Percentiles rank a stretch among this genome's conserved stretches.
Conservation (phyloP, 1,140 invertebrate species). For the Bicyclus anynana region DNA sequence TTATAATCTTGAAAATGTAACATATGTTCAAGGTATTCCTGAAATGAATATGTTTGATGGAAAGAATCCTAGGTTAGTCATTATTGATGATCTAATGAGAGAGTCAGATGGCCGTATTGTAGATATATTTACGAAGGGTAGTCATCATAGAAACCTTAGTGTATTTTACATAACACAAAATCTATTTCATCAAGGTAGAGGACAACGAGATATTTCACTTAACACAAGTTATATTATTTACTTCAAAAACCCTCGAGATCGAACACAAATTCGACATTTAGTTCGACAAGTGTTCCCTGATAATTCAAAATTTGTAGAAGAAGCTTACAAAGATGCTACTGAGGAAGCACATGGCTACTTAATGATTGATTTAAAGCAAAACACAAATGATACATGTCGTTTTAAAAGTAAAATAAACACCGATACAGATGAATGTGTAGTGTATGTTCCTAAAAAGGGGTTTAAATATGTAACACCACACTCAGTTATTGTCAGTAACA, state of each 20-base stretch:
- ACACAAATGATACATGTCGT: slow-evolving; percentile 37
- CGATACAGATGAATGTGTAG: background rate
- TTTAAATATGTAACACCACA: slow-evolving; percentile 21
- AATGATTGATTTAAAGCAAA: slow-evolving; percentile 48
- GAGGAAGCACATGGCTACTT: slow-evolving; percentile 46
- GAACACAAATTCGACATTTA: slow-evolving; percentile 48
- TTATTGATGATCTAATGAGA: slow-evolving; percentile 64
- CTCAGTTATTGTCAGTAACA: background rate
- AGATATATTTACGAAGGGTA: too few species aligned
- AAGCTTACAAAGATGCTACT: slow-evolving; percentile 37
- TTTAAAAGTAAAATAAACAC: slow-evolving; percentile 32
- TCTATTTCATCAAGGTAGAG: slow-evolving; percentile 58
- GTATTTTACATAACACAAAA: slow-evolving; percentile 68
- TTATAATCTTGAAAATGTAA: slow-evolving; percentile 30
- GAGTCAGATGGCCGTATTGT: slow-evolving; percentile 48
- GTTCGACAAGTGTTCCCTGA: slow-evolving; percentile 44
- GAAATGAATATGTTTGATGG: slow-evolving; percentile 41
- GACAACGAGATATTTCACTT: slow-evolving; percentile 51
- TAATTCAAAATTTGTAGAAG: slow-evolving; percentile 53
- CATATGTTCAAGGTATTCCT: slow-evolving; percentile 40
- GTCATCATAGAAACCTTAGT: slow-evolving; percentile 60
- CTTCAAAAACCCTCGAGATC: slow-evolving; percentile 66
- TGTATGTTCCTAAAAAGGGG: slow-evolving; percentile 22
- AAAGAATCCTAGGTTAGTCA: slow-evolving; percentile 34
- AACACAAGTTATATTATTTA: slow-evolving; percentile 57